Base-by-base conservation (phyloP, 2,888 invertebrate genomes). In the Melipona beecheii region DNA sequence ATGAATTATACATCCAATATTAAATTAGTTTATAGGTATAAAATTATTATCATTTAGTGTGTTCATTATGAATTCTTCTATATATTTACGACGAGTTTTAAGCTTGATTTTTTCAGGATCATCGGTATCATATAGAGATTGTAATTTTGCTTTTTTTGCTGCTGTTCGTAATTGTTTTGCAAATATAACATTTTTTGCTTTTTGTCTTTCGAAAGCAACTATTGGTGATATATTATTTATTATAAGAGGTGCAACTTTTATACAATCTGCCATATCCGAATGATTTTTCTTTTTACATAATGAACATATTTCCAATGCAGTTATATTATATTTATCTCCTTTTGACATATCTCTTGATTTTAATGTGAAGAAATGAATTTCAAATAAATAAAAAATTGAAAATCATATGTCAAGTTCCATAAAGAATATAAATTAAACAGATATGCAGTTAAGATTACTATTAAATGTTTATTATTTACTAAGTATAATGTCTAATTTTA, bases 21-120 rank as follows among this genome's bases (percentile, higher is more conserved):
- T 54, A 52, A 74, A 11, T 52, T 49, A 69, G 11, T 79, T 49
- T 60, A 87, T 78, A 65, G 75, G 4, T 56, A 91, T 83, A 43
- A 91, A 91, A 65, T 84, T 86, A 36, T 54, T 64, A 54, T 89
- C 91, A 54, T 81, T 86, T n/a, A 91, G 70, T 64, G 84, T 89
- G n/a, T 87, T 87, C 27, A 81, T 74, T 79, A 86, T 56, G 72
- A 91, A 91, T 86, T 87, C 86, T 66, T 75, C 60, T 50, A 84
- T 89, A 52, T 84, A 77, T 69, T 89, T 64, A 21, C 77, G n/a
- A 43, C 83, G 75, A 58, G 75, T 81, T 79, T 87, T 87, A 13
- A 9, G 36, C 36, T 71, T 83, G 43, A 86, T 66, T 66, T 54
- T 80, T 62, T 54, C 85, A 17, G 17, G 36, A 64, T 75, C 75